Percentiles rank a stretch among this genome's conserved stretches.
phyloP scores from a whole-genome alignment of 2,797 vertebrate species.

The Amphiprion clarkii region DNA sequence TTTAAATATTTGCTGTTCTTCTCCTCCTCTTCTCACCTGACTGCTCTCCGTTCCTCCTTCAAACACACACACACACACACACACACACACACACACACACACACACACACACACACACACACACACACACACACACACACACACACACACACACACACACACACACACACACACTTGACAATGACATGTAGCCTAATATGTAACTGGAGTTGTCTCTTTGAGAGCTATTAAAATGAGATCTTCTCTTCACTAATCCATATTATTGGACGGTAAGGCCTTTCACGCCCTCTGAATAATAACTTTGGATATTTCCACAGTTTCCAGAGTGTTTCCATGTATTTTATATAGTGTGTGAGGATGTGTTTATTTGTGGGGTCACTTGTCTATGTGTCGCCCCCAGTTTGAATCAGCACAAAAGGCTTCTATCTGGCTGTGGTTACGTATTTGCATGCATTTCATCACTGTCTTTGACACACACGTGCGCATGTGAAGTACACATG shows the following conservation, averaged over 20 bases:
- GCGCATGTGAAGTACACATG: conserved; percentile 22
- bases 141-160: conserved; percentile 42
- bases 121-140: conserved; percentile 45
- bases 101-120: conserved; percentile 31
- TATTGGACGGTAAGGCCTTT: conserved; percentile 66
- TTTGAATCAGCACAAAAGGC: conserved; percentile 46
- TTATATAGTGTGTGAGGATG: not conserved
- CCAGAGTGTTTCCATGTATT: conserved; percentile 32
- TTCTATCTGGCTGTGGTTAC: conserved; percentile 14
- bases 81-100: conserved; percentile 28
- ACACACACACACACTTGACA: conserved; percentile 30
- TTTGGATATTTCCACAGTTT: conserved; percentile 59
- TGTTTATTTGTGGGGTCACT: conserved; percentile 3
- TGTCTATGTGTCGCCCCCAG: not conserved
- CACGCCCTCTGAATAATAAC: conserved; percentile 62
- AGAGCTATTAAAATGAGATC: conserved; percentile 78
- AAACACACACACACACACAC: conserved; percentile 35
- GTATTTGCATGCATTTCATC: conserved; percentile 33
- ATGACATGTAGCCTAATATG: conserved; percentile 70
- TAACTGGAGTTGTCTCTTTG: conserved; percentile 70
- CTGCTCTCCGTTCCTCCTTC: conserved; percentile 38
- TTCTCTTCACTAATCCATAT: conserved; percentile 72
- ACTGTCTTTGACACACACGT: conserved; percentile 20
- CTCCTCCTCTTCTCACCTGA: conserved; percentile 67
- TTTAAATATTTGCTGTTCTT: conserved; percentile 77